Conservation (phyloP, 2,797 vertebrate genomes). For the Enteromius viviparus region DNA sequence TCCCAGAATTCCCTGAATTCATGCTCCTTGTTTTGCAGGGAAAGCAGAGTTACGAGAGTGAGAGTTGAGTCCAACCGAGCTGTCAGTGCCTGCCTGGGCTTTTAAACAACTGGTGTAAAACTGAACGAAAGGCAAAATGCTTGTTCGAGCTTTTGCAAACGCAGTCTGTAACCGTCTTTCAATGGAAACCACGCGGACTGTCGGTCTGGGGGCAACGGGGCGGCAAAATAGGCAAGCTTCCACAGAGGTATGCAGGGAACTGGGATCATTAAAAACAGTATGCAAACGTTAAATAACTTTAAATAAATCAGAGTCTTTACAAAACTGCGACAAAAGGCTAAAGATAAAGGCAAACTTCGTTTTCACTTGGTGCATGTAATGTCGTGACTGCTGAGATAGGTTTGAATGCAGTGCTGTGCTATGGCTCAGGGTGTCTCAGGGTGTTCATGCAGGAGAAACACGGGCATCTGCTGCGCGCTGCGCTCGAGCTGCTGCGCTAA, state of each 20-base stretch:
- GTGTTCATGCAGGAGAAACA: slow-evolving; percentile 22
- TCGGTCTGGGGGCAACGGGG: slow-evolving; percentile 51
- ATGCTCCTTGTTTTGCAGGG: slow-evolving; percentile 52
- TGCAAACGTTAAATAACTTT: not conserved
- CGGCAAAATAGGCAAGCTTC: slow-evolving; percentile 68
- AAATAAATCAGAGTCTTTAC: not conserved
- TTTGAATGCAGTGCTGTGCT: not conserved
- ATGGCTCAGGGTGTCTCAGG: not conserved
- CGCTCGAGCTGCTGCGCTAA: slow-evolving; percentile 35
- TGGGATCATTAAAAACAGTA: not conserved
- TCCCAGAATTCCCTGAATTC: slow-evolving; percentile 68
- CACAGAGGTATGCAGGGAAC: slow-evolving; percentile 67
- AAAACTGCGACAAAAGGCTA: not conserved
- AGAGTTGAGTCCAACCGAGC: slow-evolving; percentile 59
- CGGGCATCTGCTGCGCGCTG: not conserved
- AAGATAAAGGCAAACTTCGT: not conserved
- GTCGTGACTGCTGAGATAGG: not conserved
- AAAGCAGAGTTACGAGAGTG: slow-evolving; percentile 48
- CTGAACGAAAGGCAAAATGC: slow-evolving; percentile 66
- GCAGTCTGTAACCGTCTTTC: slow-evolving; percentile 62
- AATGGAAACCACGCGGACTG: slow-evolving; percentile 59
- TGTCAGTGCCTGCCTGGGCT: slow-evolving; percentile 8
- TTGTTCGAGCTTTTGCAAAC: slow-evolving; percentile 64
- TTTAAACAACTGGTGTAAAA: slow-evolving; percentile 15
- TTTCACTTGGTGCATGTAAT: not conserved